Conservation (phyloP, 2,888 invertebrate genomes). For the Trilocha varians region DNA sequence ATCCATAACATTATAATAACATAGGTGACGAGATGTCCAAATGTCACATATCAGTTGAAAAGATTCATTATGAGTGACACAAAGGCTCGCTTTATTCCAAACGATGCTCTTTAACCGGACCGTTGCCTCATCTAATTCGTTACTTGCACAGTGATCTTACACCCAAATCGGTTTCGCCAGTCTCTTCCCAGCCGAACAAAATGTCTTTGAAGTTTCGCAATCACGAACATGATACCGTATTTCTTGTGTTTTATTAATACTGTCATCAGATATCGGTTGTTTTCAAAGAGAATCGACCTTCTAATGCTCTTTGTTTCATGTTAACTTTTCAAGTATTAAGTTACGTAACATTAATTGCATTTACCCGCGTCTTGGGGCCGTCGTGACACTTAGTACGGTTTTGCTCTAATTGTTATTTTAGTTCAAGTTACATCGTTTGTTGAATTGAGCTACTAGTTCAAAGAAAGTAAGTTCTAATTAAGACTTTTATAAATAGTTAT, state of each 20-base stretch:
- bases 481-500: no score
- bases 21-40: no score
- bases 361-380: conserved; percentile 20
- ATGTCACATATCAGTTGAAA: not conserved
- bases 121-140: conserved; percentile 42
- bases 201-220: conserved; percentile 30
- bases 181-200: conserved; percentile 37
- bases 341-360: conserved; percentile 20
- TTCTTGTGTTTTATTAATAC: conserved; percentile 14
- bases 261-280: conserved; percentile 29
- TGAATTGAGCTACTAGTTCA: no score
- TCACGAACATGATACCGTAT: conserved; percentile 15
- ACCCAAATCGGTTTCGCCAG: conserved; percentile 36
- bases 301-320: conserved; percentile 26
- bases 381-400: conserved; percentile 12
- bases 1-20: no score
- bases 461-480: no score
- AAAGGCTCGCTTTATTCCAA: conserved; percentile 15
- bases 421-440: conserved; percentile 1
- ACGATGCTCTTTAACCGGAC: conserved; percentile 21
- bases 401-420: conserved; percentile 17
- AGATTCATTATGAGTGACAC: not conserved
- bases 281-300: conserved; percentile 28
- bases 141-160: conserved; percentile 22
- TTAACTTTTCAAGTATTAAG: conserved; percentile 16